A percentile compares a stretch with the other conserved stretches of the same genome.
phyloP scores from a whole-genome alignment of 2,113 vertebrate genomes.

The Oreocharis arfaki region DNA sequence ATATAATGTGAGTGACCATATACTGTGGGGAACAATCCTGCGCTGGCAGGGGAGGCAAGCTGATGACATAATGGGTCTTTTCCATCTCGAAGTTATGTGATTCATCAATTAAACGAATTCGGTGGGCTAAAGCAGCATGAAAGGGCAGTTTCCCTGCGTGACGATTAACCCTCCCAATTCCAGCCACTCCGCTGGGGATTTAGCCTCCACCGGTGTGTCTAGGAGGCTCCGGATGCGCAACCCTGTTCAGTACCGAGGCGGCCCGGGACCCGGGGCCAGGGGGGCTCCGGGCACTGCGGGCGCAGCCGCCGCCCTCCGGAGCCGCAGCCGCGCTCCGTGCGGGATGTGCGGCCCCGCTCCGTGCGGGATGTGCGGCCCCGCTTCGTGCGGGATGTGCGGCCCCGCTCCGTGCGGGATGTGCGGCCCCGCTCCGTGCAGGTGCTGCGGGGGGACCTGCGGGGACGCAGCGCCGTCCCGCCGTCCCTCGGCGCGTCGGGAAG shows the following conservation, averaged over 20 bases:
- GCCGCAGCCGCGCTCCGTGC: neutral
- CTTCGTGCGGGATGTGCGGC: neutral
- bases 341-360: neutral
- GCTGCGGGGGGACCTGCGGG: neutral
- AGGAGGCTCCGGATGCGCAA: neutral
- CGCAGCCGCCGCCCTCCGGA: neutral
- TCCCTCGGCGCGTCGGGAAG: neutral
- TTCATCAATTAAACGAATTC: slow-evolving; percentile 41
- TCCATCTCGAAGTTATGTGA: slow-evolving; percentile 10
- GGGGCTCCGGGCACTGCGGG: neutral
- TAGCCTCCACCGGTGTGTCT: fast-evolving
- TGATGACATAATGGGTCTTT: slow-evolving; percentile 26
- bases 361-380: neutral
- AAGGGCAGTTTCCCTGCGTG: neutral
- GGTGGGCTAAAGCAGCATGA: neutral
- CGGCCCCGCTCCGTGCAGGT: neutral
- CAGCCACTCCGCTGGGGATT: neutral
- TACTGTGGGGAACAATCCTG: neutral
- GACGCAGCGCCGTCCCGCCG: neutral
- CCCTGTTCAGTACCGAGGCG: neutral
- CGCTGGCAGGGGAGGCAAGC: neutral
- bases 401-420: neutral
- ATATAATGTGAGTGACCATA: neutral
- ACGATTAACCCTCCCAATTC: neutral
- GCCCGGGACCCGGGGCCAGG: neutral